Evolutionary conservation across 2,797 vertebrate genomes (phyloP).

Genomic region (Dendrocincla fuliginosa): DNA sequence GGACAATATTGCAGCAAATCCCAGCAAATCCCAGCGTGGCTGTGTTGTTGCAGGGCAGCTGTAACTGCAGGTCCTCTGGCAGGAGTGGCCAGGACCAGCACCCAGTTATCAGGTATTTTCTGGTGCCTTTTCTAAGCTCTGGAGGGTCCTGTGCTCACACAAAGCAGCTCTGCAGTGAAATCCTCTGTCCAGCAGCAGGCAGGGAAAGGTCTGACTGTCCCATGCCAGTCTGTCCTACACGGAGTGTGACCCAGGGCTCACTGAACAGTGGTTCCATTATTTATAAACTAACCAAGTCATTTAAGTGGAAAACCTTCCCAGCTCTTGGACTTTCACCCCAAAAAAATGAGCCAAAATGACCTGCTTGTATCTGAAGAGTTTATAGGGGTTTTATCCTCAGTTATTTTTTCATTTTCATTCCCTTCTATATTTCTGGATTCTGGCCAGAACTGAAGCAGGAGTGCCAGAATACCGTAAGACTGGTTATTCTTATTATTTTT

Average conservation of each 20-base stretch:
- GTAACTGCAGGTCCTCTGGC: background rate
- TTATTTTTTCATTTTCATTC: constrained; percentile 38
- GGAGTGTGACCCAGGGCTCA: background rate
- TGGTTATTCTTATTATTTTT: constrained; percentile 45
- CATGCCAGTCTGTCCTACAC: fast-evolving
- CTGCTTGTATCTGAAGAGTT: background rate
- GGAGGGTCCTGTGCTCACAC: background rate
- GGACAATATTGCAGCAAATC: background rate
- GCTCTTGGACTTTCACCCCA: background rate
- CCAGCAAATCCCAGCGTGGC: background rate
- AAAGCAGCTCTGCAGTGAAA: background rate
- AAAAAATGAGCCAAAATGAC: background rate
- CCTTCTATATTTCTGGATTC: background rate
- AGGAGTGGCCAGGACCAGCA: background rate
- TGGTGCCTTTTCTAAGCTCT: background rate
- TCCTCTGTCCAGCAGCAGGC: background rate
- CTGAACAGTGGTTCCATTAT: background rate
- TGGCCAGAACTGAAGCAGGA: background rate
- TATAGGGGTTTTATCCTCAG: background rate
- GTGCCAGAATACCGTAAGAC: background rate
- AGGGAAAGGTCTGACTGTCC: background rate
- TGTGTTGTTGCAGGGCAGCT: background rate
- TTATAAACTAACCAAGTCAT: background rate
- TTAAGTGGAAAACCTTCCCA: background rate
- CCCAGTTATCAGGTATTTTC: background rate